A percentile compares a stretch with the other conserved stretches of the same genome.
Conservation (phyloP, 2,797 vertebrate genomes). For the Melanogrammus aeglefinus region DNA sequence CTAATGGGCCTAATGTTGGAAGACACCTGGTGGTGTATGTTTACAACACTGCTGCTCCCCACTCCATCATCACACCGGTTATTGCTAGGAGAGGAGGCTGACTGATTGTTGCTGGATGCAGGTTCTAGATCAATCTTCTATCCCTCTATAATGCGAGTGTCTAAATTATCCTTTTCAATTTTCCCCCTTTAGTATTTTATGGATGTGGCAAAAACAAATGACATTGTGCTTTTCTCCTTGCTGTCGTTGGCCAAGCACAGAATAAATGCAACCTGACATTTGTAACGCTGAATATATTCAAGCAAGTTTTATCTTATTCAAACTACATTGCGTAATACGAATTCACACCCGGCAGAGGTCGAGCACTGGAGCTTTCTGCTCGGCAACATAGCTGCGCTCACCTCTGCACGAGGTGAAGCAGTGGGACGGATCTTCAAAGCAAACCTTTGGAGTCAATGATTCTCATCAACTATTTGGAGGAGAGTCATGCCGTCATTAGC, state of each 20-base stretch:
- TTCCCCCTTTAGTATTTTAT: background rate
- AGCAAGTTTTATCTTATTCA: background rate
- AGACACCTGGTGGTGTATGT: background rate
- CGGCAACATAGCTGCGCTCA: background rate
- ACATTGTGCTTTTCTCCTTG: background rate
- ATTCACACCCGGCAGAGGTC: background rate
- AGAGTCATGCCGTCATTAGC: slow-evolving; percentile 55
- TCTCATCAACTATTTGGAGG: slow-evolving; percentile 49
- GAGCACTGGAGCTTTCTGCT: background rate
- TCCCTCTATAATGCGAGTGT: background rate
- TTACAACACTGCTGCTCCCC: background rate
- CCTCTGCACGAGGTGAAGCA: background rate
- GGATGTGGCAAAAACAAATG: background rate
- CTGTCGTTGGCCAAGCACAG: background rate
- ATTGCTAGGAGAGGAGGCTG: background rate
- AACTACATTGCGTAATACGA: background rate
- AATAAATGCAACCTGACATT: background rate
- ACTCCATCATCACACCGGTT: background rate
- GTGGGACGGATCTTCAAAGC: slow-evolving; percentile 27
- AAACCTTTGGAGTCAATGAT: slow-evolving; percentile 50
- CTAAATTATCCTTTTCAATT: background rate
- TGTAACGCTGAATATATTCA: background rate
- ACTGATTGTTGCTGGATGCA: no score
- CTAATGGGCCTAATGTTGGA: background rate
- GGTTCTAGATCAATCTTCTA: background rate